These are phyloP conservation scores for Biston stratarius DNA, from an alignment of 2,888 invertebrate species.

Conservation along the genomic window DNA sequence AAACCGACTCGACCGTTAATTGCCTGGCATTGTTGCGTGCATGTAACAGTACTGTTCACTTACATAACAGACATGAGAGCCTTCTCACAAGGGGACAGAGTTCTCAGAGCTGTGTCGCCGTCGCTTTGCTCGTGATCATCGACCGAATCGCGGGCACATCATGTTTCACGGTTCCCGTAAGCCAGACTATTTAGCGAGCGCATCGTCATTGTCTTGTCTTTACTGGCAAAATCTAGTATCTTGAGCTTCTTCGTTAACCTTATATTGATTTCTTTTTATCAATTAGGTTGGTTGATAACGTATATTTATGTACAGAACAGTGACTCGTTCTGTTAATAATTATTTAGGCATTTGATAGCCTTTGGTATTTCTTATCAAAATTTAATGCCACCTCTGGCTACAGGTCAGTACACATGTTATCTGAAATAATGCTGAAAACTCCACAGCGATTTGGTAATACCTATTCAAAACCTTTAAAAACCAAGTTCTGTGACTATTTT, in stretches of 20 bases:
- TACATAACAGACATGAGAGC: constrained; percentile 78
- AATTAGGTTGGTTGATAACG: constrained; percentile 21
- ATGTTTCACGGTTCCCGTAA: constrained; percentile 66
- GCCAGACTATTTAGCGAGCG: constrained; percentile 59
- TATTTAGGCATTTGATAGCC: constrained; percentile 21
- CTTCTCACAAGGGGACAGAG: constrained; percentile 67
- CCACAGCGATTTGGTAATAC: background rate
- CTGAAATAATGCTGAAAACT: constrained; percentile 9
- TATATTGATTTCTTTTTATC: constrained; percentile 3
- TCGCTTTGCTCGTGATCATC: constrained; percentile 57
- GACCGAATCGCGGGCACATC: constrained; percentile 61
- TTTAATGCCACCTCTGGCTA: constrained; percentile 26
- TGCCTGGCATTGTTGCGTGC: constrained; percentile 71
- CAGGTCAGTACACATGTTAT: constrained; percentile 38
- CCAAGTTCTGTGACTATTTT: background rate
- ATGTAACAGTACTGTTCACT: constrained; percentile 75
- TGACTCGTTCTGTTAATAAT: constrained; percentile 17
- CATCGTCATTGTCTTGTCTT: constrained; percentile 46
- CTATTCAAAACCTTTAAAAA: too few species aligned
- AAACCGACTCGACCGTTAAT: constrained; percentile 42
- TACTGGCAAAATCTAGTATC: constrained; percentile 8
- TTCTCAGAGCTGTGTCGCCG: constrained; percentile 63
- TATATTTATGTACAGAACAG: constrained; percentile 24
- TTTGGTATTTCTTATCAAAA: constrained; percentile 35
- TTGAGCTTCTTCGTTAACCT: constrained; percentile 7